Base-by-base conservation (phyloP, 2,797 vertebrate species). In the Pagetopsis macropterus region DNA sequence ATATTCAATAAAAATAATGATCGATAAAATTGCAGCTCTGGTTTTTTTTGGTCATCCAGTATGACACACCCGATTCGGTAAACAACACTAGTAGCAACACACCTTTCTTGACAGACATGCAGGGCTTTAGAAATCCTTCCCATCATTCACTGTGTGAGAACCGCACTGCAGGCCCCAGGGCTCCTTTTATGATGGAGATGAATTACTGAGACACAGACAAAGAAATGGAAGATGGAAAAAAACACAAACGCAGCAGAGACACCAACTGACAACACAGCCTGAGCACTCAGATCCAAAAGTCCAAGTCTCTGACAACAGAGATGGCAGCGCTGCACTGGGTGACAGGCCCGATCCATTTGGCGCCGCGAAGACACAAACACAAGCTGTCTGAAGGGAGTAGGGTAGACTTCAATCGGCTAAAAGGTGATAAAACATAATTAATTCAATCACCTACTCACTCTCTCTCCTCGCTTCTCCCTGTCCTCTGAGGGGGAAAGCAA, bases 391-490 rank as follows among this genome's bases (percentile, higher is more conserved):
- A 77, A 71, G 78, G 68, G 83, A 90, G 76, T 69, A 85, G 87
- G 84, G 86, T 89, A 80, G 88, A 87, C 84, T 91, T 91, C 92
- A 94, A 92, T 92, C 90, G 92, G 91, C 91, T 92, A 93, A 94
- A 86, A 92, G 91, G 90, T 91, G 93, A 93, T 92, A 93, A 92
- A 93, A 93, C 82, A 70, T 84, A 87, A 92, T 94, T 90, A 91
- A 94, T 92, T 91, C 82, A 88, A 88, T 89, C 88, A 72, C 84
- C 68, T 78, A 65, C 84, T 87, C 81, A 50, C 77, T 1, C 70
- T 37, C 54, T 3, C 37, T 5, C 23, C 63, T 4, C 16, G 54
- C 11, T 5, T 41, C 65, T 46, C 70, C 19, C 23, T 3, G 16
- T 74, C 67, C 56, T 62, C 75, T 31, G 60, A 84, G 70, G 85